Conservation (phyloP, 2,113 vertebrate genomes). For the Tapirus terrestris region DNA sequence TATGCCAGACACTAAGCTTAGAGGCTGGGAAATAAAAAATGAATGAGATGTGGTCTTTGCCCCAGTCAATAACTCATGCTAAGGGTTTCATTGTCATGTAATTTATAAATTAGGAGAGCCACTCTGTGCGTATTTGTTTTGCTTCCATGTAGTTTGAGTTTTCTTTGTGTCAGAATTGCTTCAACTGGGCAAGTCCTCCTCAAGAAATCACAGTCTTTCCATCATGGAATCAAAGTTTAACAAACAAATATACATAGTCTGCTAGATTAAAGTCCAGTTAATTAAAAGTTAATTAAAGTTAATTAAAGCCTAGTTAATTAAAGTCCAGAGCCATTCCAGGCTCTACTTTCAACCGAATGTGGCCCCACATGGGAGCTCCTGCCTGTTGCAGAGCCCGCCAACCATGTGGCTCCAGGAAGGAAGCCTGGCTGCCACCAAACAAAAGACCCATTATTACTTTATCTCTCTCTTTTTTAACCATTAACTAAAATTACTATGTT, state of each 20-base stretch:
- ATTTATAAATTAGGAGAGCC: constrained; percentile 14
- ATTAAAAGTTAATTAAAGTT: neutral
- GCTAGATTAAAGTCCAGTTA: neutral
- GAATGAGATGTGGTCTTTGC: neutral
- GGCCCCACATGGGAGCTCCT: neutral
- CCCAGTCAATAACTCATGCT: neutral
- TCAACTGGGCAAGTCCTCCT: constrained; percentile 3
- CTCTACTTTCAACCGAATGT: neutral
- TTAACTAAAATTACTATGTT: constrained; percentile 31
- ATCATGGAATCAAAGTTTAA: neutral
- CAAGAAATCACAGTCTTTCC: neutral
- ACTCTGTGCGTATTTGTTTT: constrained; percentile 29
- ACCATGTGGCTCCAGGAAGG: neutral
- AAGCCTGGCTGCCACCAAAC: neutral
- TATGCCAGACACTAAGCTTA: constrained; percentile 27
- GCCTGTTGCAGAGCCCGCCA: neutral
- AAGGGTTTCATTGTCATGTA: constrained; percentile 30
- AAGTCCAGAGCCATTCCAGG: neutral
- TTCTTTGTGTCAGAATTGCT: constrained; percentile 28
- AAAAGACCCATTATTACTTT: constrained; percentile 22
- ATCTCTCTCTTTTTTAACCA: neutral
- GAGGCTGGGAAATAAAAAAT: constrained; percentile 34
- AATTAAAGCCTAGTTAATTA: neutral
- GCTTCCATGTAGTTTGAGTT: constrained; percentile 3
- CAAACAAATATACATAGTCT: neutral